Percentiles rank a stretch among this genome's conserved stretches.
Evolutionary conservation across 2,888 invertebrate genomes (phyloP).

Genomic region (Penaeus monodon): DNA sequence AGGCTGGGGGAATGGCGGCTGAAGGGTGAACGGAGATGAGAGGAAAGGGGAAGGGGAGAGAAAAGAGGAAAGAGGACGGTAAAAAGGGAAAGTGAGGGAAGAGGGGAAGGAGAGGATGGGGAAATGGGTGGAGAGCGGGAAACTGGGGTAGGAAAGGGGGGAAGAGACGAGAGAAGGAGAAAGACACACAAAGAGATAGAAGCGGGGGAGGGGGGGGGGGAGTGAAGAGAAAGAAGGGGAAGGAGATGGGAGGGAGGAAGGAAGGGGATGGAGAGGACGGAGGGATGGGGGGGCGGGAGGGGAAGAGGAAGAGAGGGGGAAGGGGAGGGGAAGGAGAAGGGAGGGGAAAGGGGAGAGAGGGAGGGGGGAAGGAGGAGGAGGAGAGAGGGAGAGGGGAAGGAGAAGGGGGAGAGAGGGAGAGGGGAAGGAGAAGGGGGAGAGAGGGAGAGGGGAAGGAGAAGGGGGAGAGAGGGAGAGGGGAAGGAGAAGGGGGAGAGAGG

Average conservation of each 20-base stretch:
- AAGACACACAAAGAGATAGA: too few relatives aligned
- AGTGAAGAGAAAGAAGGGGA: neutral
- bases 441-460: neutral
- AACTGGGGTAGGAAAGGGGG: too few relatives aligned
- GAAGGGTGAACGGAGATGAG: neutral
- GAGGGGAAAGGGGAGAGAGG: neutral
- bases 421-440: too few relatives aligned
- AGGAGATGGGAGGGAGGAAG: neutral
- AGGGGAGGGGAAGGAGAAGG: neutral
- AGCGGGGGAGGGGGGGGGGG: neutral
- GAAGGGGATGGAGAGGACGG: too few relatives aligned
- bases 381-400: too few relatives aligned
- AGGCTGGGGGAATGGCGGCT: neutral
- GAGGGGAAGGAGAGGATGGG: too few relatives aligned
- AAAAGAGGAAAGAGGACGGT: accelerated
- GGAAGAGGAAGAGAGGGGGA: neutral
- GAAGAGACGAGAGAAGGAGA: too few relatives aligned
- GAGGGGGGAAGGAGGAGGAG: too few relatives aligned
- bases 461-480: neutral
- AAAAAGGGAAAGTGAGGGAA: neutral
- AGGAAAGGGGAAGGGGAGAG: neutral
- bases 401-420: too few relatives aligned
- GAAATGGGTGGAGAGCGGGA: too few relatives aligned
- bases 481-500: neutral
- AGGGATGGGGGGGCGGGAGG: neutral